Conservation (phyloP, 2,113 vertebrate species). For the Phainopepla nitens region DNA sequence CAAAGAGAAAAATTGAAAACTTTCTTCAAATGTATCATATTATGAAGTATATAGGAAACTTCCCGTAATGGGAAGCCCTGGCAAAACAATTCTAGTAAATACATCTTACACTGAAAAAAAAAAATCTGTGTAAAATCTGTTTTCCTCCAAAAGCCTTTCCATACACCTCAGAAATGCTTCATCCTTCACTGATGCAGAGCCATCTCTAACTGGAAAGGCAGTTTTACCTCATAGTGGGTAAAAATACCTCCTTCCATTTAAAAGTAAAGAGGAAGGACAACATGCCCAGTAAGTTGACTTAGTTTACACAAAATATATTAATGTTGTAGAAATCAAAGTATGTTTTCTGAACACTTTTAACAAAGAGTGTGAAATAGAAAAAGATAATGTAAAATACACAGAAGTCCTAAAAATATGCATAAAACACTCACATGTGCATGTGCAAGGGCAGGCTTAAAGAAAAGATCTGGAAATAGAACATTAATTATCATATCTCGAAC, state of each 20-base stretch:
- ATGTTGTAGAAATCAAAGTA: not conserved
- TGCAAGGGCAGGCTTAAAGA: not conserved
- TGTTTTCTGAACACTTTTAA: not conserved
- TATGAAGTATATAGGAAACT: not conserved
- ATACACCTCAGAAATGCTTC: not conserved
- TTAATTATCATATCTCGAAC: not conserved
- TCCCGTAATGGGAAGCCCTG: not conserved
- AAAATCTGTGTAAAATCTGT: not conserved
- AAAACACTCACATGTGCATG: not conserved
- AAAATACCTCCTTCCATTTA: not conserved
- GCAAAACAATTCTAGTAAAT: not conserved
- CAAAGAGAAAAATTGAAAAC: not conserved
- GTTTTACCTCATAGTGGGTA: not conserved
- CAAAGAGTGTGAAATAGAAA: not conserved
- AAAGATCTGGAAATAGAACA: not conserved
- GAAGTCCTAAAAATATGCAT: not conserved
- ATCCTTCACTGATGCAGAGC: not conserved
- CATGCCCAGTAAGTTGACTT: not conserved
- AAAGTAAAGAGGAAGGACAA: not conserved
- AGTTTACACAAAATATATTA: not conserved
- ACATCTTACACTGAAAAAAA: not conserved
- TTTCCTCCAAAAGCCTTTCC: not conserved
- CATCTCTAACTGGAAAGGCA: not conserved
- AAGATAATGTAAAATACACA: not conserved
- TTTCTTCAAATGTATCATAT: not conserved